Base-by-base conservation (phyloP, 2,797 vertebrate species). In the Galago senegalensis region DNA sequence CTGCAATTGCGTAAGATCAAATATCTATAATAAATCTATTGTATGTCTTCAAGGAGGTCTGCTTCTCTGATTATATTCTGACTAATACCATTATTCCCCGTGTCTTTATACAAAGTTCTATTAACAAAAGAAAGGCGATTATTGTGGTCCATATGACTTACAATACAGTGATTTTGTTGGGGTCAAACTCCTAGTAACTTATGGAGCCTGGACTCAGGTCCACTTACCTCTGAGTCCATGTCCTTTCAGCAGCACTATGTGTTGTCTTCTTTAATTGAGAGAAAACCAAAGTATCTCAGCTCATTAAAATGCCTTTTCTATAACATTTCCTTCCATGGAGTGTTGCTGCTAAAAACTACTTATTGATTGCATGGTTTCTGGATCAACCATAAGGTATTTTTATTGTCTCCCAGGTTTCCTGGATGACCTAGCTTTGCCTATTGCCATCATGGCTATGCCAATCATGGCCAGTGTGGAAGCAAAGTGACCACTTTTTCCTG, bases 251-350 rank as follows among this genome's bases (percentile, higher is more conserved):
- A 86, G 20, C 8, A 67, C 2, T 63, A 16, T 5, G 20, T 63
- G 27, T 14, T 85, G 40, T 25, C 18, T 89, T 89, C 9, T 70
- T 95, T 60, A 76, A 56, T 1, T 40, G 56, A 90, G 60, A 46
- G 40, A 76, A 61, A 72, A 56, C 14, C 20, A 20, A 90, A 3
- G 7, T 53, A 12, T 49, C 21, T 77, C 63, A 72, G 63, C 49
- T 93, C 46, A 86, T 88, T 90, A 85, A 65, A 92, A 84, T 79
- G 31, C 61, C 49, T 92, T 94, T 20, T 49, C 9, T 82, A 4
- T 72, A 67, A 60, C 27, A 34, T 61, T 70, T 92, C 18, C 72
- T 90, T 84, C 27, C 49, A 34, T 70, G 82, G 84, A 76, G 21
- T 58, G 27, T 81, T 56, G 87, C 77, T 23, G 25, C 17, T 77